phyloP scores from a whole-genome alignment of 2,888 invertebrate genomes.

The Nebria salina region DNA sequence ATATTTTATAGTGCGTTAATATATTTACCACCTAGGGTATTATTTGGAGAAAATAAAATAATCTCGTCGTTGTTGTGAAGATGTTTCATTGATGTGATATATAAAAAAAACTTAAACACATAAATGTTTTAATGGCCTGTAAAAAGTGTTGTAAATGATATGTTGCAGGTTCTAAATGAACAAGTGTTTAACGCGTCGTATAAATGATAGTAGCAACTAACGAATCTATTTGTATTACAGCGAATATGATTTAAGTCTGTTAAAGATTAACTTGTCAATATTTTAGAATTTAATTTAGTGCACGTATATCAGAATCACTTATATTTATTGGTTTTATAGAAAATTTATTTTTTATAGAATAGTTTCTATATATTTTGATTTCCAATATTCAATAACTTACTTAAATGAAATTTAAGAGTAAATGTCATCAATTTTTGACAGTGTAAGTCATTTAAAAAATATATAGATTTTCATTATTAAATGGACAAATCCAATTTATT shows the following conservation, averaged over 20 bases:
- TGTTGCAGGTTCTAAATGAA: slow-evolving; percentile 39
- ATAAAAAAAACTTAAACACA: slow-evolving; percentile 34
- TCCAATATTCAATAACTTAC: too few relatives aligned
- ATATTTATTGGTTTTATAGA: too few relatives aligned
- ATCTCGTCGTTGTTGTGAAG: slow-evolving; percentile 30
- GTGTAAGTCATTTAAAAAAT: too few relatives aligned
- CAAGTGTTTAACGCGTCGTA: slow-evolving; percentile 39
- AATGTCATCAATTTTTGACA: too few relatives aligned
- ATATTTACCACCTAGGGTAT: slow-evolving; percentile 33
- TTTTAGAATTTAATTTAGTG: too few relatives aligned
- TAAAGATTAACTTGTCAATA: neutral
- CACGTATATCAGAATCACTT: too few relatives aligned
- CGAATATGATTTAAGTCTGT: neutral
- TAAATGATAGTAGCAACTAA: slow-evolving; percentile 35
- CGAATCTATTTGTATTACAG: slow-evolving; percentile 40
- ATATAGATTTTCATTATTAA: too few relatives aligned
- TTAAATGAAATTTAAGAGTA: too few relatives aligned
- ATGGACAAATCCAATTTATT: too few relatives aligned
- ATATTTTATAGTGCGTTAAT: slow-evolving; percentile 35
- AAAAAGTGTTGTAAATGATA: slow-evolving; percentile 42
- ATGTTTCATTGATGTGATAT: neutral
- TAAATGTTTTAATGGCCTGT: slow-evolving; percentile 44
- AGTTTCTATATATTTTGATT: too few relatives aligned
- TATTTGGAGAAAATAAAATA: slow-evolving; percentile 30
- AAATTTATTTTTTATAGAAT: too few relatives aligned